These are phyloP conservation scores for Gopherus evgoodei DNA, from an alignment of 2,113 vertebrate genomes.

Conservation along the genomic window DNA sequence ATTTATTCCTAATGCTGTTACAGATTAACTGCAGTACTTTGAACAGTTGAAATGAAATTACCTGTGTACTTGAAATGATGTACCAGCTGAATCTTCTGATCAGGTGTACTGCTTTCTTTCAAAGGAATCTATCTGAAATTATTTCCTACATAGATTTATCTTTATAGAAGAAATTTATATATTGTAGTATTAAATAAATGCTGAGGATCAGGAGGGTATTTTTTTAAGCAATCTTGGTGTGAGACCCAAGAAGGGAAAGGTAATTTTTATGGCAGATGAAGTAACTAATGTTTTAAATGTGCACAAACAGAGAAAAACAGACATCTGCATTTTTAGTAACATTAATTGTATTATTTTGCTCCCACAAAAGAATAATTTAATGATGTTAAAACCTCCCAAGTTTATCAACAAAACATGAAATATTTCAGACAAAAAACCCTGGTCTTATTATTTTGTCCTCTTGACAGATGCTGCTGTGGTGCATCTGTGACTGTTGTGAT, in stretches of 20 bases:
- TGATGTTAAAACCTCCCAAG: not conserved
- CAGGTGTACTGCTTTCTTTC: not conserved
- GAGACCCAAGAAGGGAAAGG: not conserved
- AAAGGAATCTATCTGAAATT: not conserved
- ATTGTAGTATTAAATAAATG: not conserved
- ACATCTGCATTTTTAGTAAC: not conserved
- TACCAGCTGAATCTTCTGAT: not conserved
- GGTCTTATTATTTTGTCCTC: not conserved
- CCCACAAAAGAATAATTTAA: not conserved
- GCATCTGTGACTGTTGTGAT: not conserved
- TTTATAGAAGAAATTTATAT: not conserved
- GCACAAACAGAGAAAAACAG: not conserved
- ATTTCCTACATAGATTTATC: not conserved
- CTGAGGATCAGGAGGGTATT: not conserved
- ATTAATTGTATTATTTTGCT: not conserved
- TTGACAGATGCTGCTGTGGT: not conserved
- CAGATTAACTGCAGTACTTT: not conserved
- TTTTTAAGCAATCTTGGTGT: not conserved
- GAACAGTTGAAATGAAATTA: not conserved
- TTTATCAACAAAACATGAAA: not conserved
- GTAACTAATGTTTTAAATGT: not conserved
- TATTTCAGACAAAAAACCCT: not conserved
- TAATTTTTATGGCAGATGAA: not conserved
- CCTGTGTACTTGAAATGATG: constrained; percentile 23
- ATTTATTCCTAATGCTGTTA: constrained; percentile 89